phyloP scores from a whole-genome alignment of 2,888 invertebrate species.

The Tinea semifulvella region DNA sequence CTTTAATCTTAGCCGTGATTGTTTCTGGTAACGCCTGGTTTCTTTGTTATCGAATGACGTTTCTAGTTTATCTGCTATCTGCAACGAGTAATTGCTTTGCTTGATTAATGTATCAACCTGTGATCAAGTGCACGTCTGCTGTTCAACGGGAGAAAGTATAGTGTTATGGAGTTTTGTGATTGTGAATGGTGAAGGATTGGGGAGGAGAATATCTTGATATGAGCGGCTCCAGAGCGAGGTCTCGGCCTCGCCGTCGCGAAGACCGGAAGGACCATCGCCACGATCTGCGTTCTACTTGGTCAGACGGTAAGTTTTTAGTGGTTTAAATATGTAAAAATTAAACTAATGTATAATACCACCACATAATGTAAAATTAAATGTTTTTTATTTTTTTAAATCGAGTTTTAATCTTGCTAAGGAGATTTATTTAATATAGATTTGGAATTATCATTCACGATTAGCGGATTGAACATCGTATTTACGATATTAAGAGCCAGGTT shows the following conservation, averaged over 20 bases:
- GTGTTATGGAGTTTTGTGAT: slow-evolving; percentile 33
- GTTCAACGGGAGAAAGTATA: slow-evolving; percentile 24
- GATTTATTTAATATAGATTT: background rate
- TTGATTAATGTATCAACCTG: slow-evolving; percentile 30
- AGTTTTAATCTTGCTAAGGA: background rate
- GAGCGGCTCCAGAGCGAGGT: slow-evolving; percentile 41
- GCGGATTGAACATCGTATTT: background rate
- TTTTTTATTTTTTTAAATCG: background rate
- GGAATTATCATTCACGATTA: slow-evolving; percentile 1
- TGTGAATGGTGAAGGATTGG: slow-evolving; percentile 13
- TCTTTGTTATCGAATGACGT: slow-evolving; percentile 34
- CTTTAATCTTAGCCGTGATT: background rate
- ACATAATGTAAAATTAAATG: background rate
- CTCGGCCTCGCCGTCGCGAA: slow-evolving; percentile 48
- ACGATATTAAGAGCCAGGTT: background rate
- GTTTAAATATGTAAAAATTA: too few relatives aligned
- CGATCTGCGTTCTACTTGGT: slow-evolving; percentile 50
- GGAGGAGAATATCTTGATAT: slow-evolving; percentile 27
- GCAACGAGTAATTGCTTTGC: slow-evolving; percentile 36
- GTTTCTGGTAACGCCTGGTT: background rate
- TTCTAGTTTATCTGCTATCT: slow-evolving; percentile 46
- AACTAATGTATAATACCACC: background rate
- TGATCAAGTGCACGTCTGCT: slow-evolving; percentile 46
- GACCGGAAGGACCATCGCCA: slow-evolving; percentile 47
- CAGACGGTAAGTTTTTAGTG: slow-evolving; percentile 52